phyloP scores from a whole-genome alignment of 2,113 vertebrate species.

The Pantherophis guttatus region DNA sequence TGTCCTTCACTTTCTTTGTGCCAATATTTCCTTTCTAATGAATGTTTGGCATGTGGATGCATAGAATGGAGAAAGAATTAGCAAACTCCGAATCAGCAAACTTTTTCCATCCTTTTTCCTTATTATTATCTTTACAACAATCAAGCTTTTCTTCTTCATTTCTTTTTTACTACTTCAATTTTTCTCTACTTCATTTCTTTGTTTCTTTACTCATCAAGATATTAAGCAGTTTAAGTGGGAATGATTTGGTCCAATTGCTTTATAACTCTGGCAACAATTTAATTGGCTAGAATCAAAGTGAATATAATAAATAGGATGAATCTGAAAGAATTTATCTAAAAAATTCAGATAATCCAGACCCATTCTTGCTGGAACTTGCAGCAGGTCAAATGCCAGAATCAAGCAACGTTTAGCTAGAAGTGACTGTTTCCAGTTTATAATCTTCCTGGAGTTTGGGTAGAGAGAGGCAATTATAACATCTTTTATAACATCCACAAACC shows the following conservation, averaged over 20 bases:
- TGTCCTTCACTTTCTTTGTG: not conserved
- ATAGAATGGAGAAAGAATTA: not conserved
- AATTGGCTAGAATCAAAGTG: not conserved
- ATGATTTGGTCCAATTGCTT: not conserved
- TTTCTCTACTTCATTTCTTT: not conserved
- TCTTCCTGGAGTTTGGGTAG: too few relatives aligned
- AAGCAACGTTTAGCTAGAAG: not conserved
- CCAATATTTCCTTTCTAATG: not conserved
- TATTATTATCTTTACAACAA: not conserved
- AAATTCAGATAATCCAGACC: not conserved
- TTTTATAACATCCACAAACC: not conserved
- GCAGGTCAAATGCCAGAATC: not conserved
- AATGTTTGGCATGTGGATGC: not conserved
- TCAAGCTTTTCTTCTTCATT: not conserved
- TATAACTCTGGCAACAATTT: not conserved
- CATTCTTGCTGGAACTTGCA: not conserved
- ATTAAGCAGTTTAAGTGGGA: not conserved
- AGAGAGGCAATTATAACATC: not conserved
- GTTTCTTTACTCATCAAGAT: not conserved
- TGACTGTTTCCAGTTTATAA: not conserved
- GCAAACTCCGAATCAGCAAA: not conserved
- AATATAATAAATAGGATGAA: not conserved
- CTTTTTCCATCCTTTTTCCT: not conserved
- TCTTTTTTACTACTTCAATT: not conserved
- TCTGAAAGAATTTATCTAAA: not conserved